A percentile compares a stretch with the other conserved stretches of the same genome.
Evolutionary conservation across 2,797 vertebrate genomes (phyloP).

Genomic region (Cyclura pinguis): DNA sequence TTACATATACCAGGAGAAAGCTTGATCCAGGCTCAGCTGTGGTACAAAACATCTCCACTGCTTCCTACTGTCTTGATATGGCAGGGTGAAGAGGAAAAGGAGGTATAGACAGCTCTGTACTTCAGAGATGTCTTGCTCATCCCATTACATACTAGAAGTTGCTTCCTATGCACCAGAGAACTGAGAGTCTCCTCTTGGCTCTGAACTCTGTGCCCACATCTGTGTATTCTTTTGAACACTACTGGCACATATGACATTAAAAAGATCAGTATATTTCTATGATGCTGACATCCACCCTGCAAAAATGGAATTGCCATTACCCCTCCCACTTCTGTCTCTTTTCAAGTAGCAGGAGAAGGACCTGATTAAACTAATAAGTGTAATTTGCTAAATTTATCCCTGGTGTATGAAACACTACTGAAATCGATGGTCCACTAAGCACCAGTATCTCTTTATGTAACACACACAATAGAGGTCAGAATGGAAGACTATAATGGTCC

Average conservation of each 20-base stretch:
- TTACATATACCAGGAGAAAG: neutral
- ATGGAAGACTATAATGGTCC: conserved; percentile 15
- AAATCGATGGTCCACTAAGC: neutral
- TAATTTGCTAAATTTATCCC: conserved; percentile 31
- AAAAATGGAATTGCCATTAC: neutral
- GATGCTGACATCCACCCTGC: neutral
- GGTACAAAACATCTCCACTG: neutral
- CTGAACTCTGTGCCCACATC: neutral
- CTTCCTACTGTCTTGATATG: neutral
- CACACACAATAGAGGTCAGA: neutral
- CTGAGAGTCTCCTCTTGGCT: neutral
- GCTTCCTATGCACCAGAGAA: neutral
- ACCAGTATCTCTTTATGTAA: conserved; percentile 26
- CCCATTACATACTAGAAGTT: neutral
- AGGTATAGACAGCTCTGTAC: neutral
- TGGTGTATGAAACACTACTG: neutral
- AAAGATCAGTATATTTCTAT: conserved; percentile 16
- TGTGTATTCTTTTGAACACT: neutral
- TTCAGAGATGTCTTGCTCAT: neutral
- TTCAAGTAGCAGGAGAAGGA: conserved; percentile 25
- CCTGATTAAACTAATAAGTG: conserved; percentile 34
- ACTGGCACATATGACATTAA: neutral
- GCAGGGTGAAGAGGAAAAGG: neutral
- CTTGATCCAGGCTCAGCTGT: neutral
- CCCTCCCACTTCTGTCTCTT: neutral